Base-by-base conservation (phyloP, 2,888 invertebrate species). In the Drosophila subquinaria region DNA sequence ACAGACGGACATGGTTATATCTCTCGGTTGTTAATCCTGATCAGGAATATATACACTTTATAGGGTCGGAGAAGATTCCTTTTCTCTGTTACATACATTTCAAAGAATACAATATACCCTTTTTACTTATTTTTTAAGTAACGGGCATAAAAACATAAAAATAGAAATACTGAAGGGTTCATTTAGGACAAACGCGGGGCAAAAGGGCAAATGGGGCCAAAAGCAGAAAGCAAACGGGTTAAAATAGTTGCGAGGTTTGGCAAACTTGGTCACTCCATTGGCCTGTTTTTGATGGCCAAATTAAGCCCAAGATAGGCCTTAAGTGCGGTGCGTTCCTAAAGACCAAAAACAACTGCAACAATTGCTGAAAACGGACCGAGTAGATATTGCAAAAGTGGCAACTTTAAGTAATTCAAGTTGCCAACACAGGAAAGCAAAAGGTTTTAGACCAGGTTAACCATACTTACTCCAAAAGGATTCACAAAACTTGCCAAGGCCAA, bases 351-450 rank as follows among this genome's bases (percentile, higher is more conserved):
- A 36, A 56, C 15, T 56, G 55, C 59, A 53, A 64, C 67, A 66
- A 67, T 71, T 65, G 80, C 63, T 69, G 5, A 62, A 69, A 52
- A 47, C 66, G 53, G 13, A 13, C 40, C 38, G 9, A 68, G 65
- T 70, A 70, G 76, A 70, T 76, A 77, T 66, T 55, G 45, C 56
- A 48, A 63, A 65, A 65, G 50, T 52, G 65, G 42, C 50, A 85
- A 85, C 70, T 86, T 73, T 51, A 81, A 78, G 73, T 78, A 78
- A 86, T 78, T 82, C 69, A 70, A 86, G 81, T 73, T 82, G 69
- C 48, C 68, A 55, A 65, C 59, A 69, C 59, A 69, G 65, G 62
- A 63, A 61, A 47, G 63, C 47, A 67, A 79, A 65, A 61, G 60
- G 40, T 61, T 45, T 67, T 40, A 42, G 65, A 36, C 38, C 4